Base-by-base conservation (phyloP, 2,888 invertebrate genomes). In the Caenorhabditis sp. region DNA sequence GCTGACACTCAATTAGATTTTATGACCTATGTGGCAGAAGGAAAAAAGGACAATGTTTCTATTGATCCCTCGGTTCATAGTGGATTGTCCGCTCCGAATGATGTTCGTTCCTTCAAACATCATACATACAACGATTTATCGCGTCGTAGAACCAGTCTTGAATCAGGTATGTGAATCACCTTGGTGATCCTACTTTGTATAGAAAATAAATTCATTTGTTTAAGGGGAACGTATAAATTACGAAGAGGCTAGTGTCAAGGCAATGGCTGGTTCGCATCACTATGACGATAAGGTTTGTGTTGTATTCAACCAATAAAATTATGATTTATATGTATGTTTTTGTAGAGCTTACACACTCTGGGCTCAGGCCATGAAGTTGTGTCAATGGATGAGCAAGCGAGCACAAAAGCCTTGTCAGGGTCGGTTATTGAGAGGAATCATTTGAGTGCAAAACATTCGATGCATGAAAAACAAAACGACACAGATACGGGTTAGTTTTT, bases 221-320 rank as follows among this genome's bases (percentile, higher is more conserved):
- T 58, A 66, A 57, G 78, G 69, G 6, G 78, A 70, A 27, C 69
- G 76, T n/a, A 68, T 81, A 59, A 88, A 88, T 73, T 88, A 84
- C 69, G 88, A 88, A 57, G 86, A 85, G 69, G 93, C 93, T 23
- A 93, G 93, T 54, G 93, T 92, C 0, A 90, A 92, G 81, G 93
- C 93, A 50, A 89, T 93, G 76, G 93, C 93, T 54, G 93, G 93
- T 21, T 93, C 93, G 21, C 91, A 84, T 36, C 66, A 77, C 62
- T 82, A 82, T 63, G 87, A 88, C 69, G 82, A 86, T 65, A 85
- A 87, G 78, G 87, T 86, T 50, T 17, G n/a, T 31, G 5, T 31
- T 31, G 31, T 31, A 17, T 14, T 26, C 4, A 37, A 58, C 19
- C 19, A n/a, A 8, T 24, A 58, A 58, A n/a, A n/a, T n/a, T 24